Base-by-base conservation (phyloP, 2,113 vertebrate species). In the Ochotona princeps region DNA sequence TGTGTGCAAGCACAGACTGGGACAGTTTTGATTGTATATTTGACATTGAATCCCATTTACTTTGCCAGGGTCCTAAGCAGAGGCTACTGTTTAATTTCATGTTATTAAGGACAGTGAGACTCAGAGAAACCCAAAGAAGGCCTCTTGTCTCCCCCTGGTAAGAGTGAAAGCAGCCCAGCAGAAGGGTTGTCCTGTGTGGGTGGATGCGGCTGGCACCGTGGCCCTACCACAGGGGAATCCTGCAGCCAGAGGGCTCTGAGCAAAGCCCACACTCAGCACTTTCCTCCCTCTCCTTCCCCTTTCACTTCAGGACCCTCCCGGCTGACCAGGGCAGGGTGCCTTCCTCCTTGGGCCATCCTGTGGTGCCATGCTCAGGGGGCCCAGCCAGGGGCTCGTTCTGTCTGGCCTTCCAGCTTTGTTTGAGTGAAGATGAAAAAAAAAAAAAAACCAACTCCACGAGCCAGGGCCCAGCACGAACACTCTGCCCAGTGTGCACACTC, bases 281-380 rank as follows among this genome's bases (percentile, higher is more conserved):
- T 95, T 84, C 7, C 44, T 57, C 30, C 4, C 35, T 70, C 75
- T 32, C 51, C 74, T 88, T 94, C 95, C 74, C 38, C 91, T 95
- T 94, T 94, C 91, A 65, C 85, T 94, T 88, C 63, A 32, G 20
- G 88, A 49, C 65, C 28, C 66, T 44, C 38, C 38, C 38, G 6
- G 38, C 38, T 44, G 15, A 25, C 75, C n/a, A 35, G 67, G 76
- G 83, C 15, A 5, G 18, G 2, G 0, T 32, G 18, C 60, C 21
- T 49, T 61, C 26, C 8, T 91, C 47, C n/a, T 69, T 73, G 32
- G 21, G 57, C 18, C 0, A 12, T 23, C 73, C 61, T 38, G 3
- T 2, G 10, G 35, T 6, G 28, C 70, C 44, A 2, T 44, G 75
- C 28, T 15, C 47, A 35, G 7, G 8, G 69, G 51, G 28, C 30